A percentile compares a stretch with the other conserved stretches of the same genome.
Evolutionary conservation across 2,888 invertebrate genomes (phyloP).

Genomic region (Maniola hyperantus): DNA sequence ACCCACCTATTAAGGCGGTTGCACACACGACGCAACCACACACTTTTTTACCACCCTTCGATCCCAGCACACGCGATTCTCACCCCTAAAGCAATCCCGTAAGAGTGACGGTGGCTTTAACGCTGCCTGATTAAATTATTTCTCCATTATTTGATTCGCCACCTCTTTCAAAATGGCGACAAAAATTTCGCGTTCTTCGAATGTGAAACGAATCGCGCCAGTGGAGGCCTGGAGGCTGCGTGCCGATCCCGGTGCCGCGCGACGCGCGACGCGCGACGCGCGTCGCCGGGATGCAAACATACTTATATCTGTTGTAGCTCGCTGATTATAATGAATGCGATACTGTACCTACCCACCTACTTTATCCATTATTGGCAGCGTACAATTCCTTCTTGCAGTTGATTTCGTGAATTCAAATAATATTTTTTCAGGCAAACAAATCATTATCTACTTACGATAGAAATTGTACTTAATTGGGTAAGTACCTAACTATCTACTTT

Average conservation of each 20-base stretch:
- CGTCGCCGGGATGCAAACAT: neutral
- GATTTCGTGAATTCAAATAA: neutral
- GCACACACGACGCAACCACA: conserved; percentile 67
- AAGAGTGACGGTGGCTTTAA: conserved; percentile 51
- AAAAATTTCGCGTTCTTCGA: conserved; percentile 51
- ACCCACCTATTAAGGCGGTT: conserved; percentile 60
- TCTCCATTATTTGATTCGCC: conserved; percentile 79
- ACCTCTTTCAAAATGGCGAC: conserved; percentile 80
- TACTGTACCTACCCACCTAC: neutral
- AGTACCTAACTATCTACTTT: no score
- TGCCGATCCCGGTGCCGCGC: no score
- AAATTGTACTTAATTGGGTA: no score
- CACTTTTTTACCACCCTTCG: conserved; percentile 66
- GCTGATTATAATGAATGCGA: neutral
- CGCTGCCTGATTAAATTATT: conserved; percentile 74
- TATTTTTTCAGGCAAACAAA: neutral
- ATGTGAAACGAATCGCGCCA: conserved; percentile 1
- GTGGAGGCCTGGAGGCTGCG: neutral
- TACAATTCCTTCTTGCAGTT: neutral
- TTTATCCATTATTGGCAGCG: neutral
- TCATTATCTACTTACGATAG: no score
- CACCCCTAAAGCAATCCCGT: conserved; percentile 56
- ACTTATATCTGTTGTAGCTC: neutral
- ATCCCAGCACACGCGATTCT: conserved; percentile 48
- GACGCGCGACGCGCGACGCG: no score